phyloP scores from a whole-genome alignment of 64 coral and sea anemone genomes.

The Pocillopora damicornis region DNA sequence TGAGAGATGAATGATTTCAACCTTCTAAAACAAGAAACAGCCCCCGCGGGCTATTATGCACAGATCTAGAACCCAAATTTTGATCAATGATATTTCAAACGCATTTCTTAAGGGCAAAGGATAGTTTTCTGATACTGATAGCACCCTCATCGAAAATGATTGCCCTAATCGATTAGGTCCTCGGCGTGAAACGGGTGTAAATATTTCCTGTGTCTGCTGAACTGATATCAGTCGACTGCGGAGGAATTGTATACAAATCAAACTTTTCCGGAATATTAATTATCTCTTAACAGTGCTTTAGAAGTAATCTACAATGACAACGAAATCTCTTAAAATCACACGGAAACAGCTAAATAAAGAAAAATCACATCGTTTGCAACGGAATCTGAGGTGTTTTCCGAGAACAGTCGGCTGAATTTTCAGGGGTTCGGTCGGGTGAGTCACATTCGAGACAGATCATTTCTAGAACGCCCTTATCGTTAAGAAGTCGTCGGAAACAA shows the following conservation, averaged over 20 bases:
- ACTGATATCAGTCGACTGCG: neutral
- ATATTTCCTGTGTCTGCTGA: neutral
- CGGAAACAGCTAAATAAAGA: neutral
- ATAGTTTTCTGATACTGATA: neutral
- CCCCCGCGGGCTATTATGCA: neutral
- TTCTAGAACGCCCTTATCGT: no score
- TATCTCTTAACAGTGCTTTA: conserved; percentile 11
- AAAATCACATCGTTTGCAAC: neutral
- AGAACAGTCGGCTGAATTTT: neutral
- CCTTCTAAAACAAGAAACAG: neutral
- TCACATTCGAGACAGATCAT: no score
- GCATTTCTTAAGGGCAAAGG: neutral
- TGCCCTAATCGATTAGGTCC: neutral
- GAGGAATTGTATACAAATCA: neutral
- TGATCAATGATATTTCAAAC: neutral
- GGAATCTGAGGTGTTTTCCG: neutral
- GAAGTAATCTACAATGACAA: neutral
- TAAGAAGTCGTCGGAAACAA: no score
- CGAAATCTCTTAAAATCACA: neutral
- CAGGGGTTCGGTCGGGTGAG: no score
- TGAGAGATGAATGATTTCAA: neutral
- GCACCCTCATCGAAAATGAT: neutral
- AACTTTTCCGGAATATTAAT: conserved; percentile 23
- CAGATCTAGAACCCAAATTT: neutral
- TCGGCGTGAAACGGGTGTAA: neutral